Conservation (phyloP, 2,113 vertebrate genomes). For the Ramphastos sulfuratus region DNA sequence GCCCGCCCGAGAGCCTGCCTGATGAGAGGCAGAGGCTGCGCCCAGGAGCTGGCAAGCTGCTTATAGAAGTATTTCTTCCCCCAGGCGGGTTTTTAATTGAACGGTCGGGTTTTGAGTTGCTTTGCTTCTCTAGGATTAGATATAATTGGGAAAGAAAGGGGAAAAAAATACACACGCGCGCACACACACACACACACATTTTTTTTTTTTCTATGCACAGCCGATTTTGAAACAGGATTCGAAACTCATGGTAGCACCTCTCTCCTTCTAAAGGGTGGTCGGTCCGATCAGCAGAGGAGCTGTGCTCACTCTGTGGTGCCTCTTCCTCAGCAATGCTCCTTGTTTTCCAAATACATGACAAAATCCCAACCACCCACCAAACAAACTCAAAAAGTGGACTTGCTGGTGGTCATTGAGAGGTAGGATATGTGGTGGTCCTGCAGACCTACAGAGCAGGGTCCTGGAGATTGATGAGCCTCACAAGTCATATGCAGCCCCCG, state of each 20-base stretch:
- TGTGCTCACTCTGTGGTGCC: not conserved
- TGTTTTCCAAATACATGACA: not conserved
- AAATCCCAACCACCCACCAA: not conserved
- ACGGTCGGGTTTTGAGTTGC: not conserved
- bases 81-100: not conserved
- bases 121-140: not conserved
- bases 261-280: not conserved
- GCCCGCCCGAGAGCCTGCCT: not conserved
- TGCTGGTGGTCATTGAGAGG: not conserved
- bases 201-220: too few relatives aligned
- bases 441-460: not conserved
- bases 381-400: not conserved
- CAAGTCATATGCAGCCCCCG: not conserved
- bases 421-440: not conserved
- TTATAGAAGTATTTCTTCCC: not conserved
- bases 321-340: not conserved
- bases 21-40: not conserved
- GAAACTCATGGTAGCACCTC: not conserved
- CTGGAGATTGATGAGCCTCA: not conserved
- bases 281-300: not conserved
- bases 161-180: too few relatives aligned
- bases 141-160: accelerated
- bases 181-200: accelerated
- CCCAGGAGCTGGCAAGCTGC: not conserved
- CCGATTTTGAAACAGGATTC: not conserved